A percentile compares a stretch with the other conserved stretches of the same genome.
Evolutionary conservation across 2,888 invertebrate species (phyloP).

Genomic region (Doris montereyensis): DNA sequence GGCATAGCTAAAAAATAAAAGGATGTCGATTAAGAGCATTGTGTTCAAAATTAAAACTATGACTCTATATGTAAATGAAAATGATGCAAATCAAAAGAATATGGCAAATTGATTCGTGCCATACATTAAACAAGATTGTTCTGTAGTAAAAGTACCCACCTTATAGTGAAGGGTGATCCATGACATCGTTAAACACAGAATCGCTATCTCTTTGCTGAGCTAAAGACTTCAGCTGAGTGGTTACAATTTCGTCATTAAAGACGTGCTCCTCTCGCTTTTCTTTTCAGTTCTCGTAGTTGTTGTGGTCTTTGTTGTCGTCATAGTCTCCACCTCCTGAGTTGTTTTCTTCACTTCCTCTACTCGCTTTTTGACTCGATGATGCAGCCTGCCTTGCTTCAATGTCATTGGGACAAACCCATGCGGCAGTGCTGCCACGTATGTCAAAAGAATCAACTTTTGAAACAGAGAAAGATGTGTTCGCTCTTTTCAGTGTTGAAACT

Average conservation of each 20-base stretch:
- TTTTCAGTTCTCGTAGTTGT: slow-evolving; percentile 26
- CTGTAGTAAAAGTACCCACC: slow-evolving; percentile 21
- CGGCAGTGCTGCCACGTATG: slow-evolving; percentile 24
- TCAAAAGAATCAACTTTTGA: slow-evolving; percentile 32
- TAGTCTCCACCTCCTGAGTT: not conserved
- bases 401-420: not conserved
- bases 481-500: not conserved
- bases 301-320: slow-evolving; percentile 28
- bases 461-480: slow-evolving; percentile 21
- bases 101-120: too few species aligned
- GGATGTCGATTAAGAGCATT: too few species aligned
- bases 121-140: too few species aligned
- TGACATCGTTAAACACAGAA: slow-evolving; percentile 22
- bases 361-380: not conserved
- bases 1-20: too few species aligned
- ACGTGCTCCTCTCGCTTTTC: slow-evolving; percentile 31
- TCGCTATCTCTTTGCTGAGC: slow-evolving; percentile 24
- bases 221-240: slow-evolving; percentile 26
- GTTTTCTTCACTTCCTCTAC: not conserved
- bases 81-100: too few species aligned
- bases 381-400: not conserved
- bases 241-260: slow-evolving; percentile 24
- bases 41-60: too few species aligned
- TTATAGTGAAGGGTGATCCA: slow-evolving; percentile 39
- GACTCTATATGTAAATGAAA: too few species aligned